Base-by-base conservation (phyloP, 2,113 vertebrate genomes). In the Phoenicopterus ruber region DNA sequence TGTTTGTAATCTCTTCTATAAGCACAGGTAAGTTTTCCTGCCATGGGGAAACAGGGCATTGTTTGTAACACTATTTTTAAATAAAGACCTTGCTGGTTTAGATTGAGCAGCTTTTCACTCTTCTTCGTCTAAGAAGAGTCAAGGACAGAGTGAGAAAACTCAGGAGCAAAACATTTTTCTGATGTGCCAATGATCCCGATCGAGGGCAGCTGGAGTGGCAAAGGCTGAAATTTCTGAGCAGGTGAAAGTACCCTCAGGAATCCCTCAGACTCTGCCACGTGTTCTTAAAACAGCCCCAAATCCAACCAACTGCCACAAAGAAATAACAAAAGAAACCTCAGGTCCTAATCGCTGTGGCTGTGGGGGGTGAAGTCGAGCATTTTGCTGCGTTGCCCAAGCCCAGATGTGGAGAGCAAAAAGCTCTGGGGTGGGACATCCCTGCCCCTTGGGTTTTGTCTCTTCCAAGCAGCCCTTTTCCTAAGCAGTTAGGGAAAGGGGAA, bases 241-340 rank as follows among this genome's bases (percentile, higher is more conserved):
- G 91, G 86, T 95, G 90, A 54, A 96, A 83, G 38, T 16, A 40
- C 47, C 36, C 69, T 79, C 82, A 84, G 88, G 38, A 74, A 67
- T 92, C 46, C 46, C 42, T 76, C 54, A 65, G 80, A 21, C 49
- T 54, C 72, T 84, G 59, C 86, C 76, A 70, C 3, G 1, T 1
- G 4, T 19, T 42, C 63, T 81, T 38, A 86, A 87, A 88, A 49
- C 71, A 93, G 86, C 61, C 47, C 44, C n/a, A 62, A 80, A 61
- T 34, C 42, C 42, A 76, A 34, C 19, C 59, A 57, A 46, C 19
- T 76, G 32, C 54, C 62, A 22, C 70, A 69, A 69, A 82, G 65
- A 93, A 95, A 85, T 34, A 94, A 70, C 61, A 61, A 69, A 57
- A 52, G 73, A 94, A 95, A 87, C 81, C 91, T 93, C 93, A 94